These are phyloP conservation scores for Garrulus glandarius DNA, from an alignment of 2,797 vertebrate genomes.

Conservation along the genomic window DNA sequence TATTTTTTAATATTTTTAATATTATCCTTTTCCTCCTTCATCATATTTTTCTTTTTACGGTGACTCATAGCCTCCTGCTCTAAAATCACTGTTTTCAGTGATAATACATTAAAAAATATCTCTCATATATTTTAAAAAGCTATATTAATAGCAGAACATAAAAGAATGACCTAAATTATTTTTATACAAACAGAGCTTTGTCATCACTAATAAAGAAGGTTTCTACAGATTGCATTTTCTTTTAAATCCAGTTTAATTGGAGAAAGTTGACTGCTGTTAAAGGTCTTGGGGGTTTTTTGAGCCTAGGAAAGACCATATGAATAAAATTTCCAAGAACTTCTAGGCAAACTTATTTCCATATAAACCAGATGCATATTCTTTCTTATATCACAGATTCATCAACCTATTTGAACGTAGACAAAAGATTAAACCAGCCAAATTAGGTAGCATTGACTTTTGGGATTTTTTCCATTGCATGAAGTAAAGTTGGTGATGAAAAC, in stretches of 20 bases:
- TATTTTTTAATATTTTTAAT: not conserved
- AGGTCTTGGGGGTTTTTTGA: not conserved
- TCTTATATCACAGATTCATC: not conserved
- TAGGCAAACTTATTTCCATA: not conserved
- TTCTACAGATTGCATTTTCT: slow-evolving; percentile 9
- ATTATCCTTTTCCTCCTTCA: not conserved
- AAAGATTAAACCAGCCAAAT: not conserved
- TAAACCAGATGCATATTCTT: not conserved
- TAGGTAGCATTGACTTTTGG: not conserved
- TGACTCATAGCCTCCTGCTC: not conserved
- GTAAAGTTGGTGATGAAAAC: not conserved
- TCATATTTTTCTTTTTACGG: not conserved
- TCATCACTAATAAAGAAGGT: slow-evolving; percentile 18
- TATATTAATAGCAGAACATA: not conserved
- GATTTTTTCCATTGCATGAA: not conserved
- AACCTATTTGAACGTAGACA: not conserved
- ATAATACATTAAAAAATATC: not conserved
- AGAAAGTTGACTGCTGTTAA: slow-evolving; percentile 11
- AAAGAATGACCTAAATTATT: not conserved
- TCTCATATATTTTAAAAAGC: slow-evolving; percentile 8
- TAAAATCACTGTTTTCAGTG: not conserved
- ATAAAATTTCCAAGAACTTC: not conserved
- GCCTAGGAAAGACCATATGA: not conserved
- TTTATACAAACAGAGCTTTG: not conserved
- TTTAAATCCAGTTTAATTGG: slow-evolving; percentile 15